These are phyloP conservation scores for Eumaeus atala DNA, from an alignment of 1,140 invertebrate genomes.

Conservation along the genomic window DNA sequence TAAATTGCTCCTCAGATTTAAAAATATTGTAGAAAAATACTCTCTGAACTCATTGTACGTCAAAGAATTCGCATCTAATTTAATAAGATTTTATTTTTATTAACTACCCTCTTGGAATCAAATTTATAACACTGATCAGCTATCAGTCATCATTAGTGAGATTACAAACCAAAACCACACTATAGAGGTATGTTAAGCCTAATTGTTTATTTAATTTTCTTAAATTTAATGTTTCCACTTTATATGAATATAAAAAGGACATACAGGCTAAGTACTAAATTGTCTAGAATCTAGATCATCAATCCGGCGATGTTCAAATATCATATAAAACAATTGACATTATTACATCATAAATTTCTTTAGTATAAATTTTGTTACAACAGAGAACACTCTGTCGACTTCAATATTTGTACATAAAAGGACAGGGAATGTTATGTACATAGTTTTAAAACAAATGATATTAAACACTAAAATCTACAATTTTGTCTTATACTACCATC, in stretches of 20 bases:
- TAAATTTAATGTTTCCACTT: conserved; percentile 13
- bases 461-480: conserved; percentile 1
- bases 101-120: conserved; percentile 43
- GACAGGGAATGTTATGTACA: conserved; percentile 16
- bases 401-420: conserved; percentile 16
- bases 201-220: conserved; percentile 23
- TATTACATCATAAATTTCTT: conserved; percentile 10
- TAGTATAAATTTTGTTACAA: conserved; percentile 4
- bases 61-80: conserved; percentile 56
- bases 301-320: conserved; percentile 12
- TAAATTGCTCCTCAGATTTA: conserved; percentile 64
- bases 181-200: background rate
- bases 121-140: conserved; percentile 33
- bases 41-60: conserved; percentile 59
- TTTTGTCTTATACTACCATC: background rate
- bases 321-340: conserved; percentile 16
- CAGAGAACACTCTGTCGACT: conserved; percentile 6
- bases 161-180: conserved; percentile 30
- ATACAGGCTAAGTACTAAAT: conserved; percentile 13
- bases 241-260: conserved; percentile 18
- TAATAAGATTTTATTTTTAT: conserved; percentile 47
- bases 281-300: conserved; percentile 10
- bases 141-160: conserved; percentile 52
- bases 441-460: conserved; percentile 8
- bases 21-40: conserved; percentile 73